These are phyloP conservation scores for Odontophorus gujanensis DNA, from an alignment of 2,113 vertebrate species.

Conservation along the genomic window DNA sequence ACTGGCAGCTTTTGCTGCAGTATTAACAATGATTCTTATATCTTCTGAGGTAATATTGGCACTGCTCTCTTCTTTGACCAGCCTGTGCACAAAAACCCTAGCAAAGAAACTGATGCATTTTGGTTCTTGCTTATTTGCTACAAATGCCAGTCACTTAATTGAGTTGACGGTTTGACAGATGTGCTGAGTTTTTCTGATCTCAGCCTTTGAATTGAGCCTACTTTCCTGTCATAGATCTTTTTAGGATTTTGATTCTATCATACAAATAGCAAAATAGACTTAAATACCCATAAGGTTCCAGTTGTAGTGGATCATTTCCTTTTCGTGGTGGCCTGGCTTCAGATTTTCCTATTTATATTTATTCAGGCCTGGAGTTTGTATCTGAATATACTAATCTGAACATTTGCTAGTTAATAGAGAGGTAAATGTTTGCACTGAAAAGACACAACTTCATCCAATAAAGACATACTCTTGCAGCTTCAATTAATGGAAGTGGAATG, in stretches of 20 bases:
- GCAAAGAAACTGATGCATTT: background rate
- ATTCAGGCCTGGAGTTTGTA: background rate
- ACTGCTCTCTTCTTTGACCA: background rate
- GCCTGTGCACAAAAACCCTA: background rate
- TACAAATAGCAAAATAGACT: background rate
- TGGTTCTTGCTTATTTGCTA: background rate
- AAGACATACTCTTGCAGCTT: background rate
- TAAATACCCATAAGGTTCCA: background rate
- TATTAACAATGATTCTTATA: constrained; percentile 13
- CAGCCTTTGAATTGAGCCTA: background rate
- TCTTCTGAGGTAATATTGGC: constrained; percentile 40
- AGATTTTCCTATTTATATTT: background rate
- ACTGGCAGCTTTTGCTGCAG: background rate
- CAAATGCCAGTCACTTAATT: background rate
- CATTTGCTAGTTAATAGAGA: background rate
- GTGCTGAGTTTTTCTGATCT: background rate
- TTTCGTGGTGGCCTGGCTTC: background rate
- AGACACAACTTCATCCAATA: background rate
- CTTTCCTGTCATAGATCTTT: background rate
- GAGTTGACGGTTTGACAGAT: background rate
- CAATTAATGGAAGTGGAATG: background rate
- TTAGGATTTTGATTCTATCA: background rate
- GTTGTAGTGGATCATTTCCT: background rate
- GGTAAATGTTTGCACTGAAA: background rate
- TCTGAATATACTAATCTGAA: background rate